Evolutionary conservation across 2,888 invertebrate genomes (phyloP), one percentile per base, ranked within the genome.

Genomic region (Chrysodeixis includens): DNA sequence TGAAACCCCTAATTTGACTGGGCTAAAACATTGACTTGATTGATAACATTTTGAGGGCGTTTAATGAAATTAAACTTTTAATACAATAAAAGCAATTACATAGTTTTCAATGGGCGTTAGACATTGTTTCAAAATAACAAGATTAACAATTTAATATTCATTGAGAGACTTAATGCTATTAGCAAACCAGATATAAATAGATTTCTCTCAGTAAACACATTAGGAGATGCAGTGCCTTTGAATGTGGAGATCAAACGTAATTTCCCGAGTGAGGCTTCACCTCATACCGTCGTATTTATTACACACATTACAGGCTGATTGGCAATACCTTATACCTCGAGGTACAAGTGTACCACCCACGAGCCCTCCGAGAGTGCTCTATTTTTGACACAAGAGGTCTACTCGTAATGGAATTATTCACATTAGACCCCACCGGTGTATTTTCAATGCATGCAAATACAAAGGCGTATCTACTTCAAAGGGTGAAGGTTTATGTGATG

Each of bases 211-310:
- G 40, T 40, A n/a, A 40, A 7, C 40, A 40, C n/a, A n/a, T 40
- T 7, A 40, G n/a, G 40, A n/a, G n/a, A n/a, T 40, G n/a, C 14
- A n/a, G 1, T 18, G 10, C 46, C 18, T 49, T 18, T 20, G 46
- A 20, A 49, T 49, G 8, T 49, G 7, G 20, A 49, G 18, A 49
- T 3, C 18, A 49, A 49, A 20, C 20, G 46, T 49, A 9, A 49
- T 49, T 49, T 49, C 46, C 46, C 46, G 16, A 49, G 46, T 49
- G 46, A 49, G 18, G 20, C 46, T 49, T 20, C 46, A 18, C 9
- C 20, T 49, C 46, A 49, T 18, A 40, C 14, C 40, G n/a, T n/a
- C 40, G 40, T 40, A 40, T 40, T 40, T n/a, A 49, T 49, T 20
- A 49, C 46, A 49, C 18, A 20, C 40, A 49, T 49, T 20, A 49